These are phyloP conservation scores for Lutra lutra DNA, from an alignment of 2,797 vertebrate genomes.

Conservation along the genomic window DNA sequence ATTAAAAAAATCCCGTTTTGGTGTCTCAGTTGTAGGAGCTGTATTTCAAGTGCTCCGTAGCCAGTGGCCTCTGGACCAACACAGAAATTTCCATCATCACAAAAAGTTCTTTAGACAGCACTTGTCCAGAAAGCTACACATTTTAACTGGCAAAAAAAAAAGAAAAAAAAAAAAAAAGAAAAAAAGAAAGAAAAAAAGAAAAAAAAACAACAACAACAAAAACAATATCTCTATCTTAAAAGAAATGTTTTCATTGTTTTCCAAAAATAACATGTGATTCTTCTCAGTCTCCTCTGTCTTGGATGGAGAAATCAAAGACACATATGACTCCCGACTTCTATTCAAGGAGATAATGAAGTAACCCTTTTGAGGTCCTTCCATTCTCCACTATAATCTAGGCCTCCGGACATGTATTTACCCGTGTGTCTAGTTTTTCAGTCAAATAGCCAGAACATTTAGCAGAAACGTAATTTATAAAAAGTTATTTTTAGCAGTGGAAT, in stretches of 20 bases:
- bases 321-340: background rate
- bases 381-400: constrained; percentile 11
- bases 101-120: background rate
- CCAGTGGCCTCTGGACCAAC: background rate
- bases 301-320: background rate
- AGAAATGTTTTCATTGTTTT: background rate
- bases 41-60: background rate
- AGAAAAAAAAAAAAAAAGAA: background rate
- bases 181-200: background rate
- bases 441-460: background rate
- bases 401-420: background rate
- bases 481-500: background rate
- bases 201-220: too few species aligned
- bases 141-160: constrained; percentile 1
- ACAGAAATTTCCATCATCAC: constrained; percentile 14
- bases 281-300: background rate
- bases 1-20: background rate
- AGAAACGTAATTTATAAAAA: background rate
- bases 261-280: background rate
- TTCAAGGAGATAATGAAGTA: background rate
- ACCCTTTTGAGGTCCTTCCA: background rate
- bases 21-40: background rate
- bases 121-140: background rate
- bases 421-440: background rate
- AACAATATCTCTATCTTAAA: background rate